phyloP scores from a whole-genome alignment of 2,888 invertebrate species.

The Acanthoscelides obtectus region DNA sequence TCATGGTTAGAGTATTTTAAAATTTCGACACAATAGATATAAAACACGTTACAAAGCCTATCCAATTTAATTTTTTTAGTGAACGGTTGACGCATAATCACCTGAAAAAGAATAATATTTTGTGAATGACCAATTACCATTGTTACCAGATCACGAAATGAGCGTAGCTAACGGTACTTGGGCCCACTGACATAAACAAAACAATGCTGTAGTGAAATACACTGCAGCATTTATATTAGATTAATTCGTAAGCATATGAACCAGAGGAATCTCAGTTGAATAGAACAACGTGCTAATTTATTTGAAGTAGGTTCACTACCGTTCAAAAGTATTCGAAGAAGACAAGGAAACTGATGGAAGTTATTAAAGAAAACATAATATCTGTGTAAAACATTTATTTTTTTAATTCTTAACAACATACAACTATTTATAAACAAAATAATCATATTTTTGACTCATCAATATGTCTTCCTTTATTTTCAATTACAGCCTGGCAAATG shows the following conservation, averaged over 20 bases:
- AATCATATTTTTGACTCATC: no score
- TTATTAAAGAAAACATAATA: no score
- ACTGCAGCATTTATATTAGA: not conserved
- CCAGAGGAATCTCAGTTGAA: not conserved
- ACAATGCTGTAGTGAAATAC: not conserved
- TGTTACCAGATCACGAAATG: not conserved
- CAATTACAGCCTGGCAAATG: no score
- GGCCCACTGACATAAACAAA: not conserved
- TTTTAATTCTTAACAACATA: no score
- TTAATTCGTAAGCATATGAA: not conserved
- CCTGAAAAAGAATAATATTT: not conserved
- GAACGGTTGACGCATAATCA: not conserved
- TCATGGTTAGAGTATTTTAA: no score
- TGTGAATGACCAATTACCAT: not conserved
- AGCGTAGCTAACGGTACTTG: not conserved
- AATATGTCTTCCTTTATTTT: no score
- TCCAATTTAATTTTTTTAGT: not conserved
- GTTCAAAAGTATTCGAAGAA: no score
- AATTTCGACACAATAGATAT: no score
- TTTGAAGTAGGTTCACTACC: not conserved
- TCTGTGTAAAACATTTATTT: no score
- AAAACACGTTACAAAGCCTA: not conserved
- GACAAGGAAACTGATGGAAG: no score
- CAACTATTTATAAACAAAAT: no score
- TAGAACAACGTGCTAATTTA: not conserved